These are phyloP conservation scores for Himalopsyche kuldschensis DNA, from an alignment of 2,888 invertebrate species.

Conservation along the genomic window DNA sequence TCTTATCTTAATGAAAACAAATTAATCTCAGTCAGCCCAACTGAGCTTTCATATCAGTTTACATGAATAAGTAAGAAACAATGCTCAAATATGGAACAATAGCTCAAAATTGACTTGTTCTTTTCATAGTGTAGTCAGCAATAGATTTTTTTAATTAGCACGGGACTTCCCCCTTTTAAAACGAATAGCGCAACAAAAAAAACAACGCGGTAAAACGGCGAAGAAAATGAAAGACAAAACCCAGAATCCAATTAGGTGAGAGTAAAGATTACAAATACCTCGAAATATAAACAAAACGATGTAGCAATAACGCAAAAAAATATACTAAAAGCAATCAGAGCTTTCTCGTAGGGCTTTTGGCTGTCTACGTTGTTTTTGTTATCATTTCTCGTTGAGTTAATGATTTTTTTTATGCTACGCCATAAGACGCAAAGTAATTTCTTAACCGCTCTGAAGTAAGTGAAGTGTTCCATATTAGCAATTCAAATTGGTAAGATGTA, in stretches of 20 bases:
- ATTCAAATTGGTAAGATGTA: not conserved
- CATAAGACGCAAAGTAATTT: not conserved
- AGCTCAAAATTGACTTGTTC: slow-evolving; percentile 4
- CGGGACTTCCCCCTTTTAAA: slow-evolving; percentile 16
- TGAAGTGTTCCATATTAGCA: not conserved
- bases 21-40: slow-evolving; percentile 18
- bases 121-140: slow-evolving; percentile 12
- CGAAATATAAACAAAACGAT: slow-evolving; percentile 10
- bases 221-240: slow-evolving; percentile 23
- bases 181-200: slow-evolving; percentile 1
- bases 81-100: slow-evolving; percentile 23
- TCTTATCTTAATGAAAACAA: slow-evolving; percentile 21
- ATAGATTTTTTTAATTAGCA: slow-evolving; percentile 36
- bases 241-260: slow-evolving; percentile 29
- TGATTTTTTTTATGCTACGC: not conserved
- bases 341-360: not conserved
- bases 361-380: not conserved
- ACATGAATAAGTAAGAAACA: slow-evolving; percentile 21
- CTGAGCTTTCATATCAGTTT: slow-evolving; percentile 20
- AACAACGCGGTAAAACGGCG: slow-evolving; percentile 1
- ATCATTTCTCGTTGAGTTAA: not conserved
- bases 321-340: slow-evolving; percentile 18
- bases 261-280: slow-evolving; percentile 22
- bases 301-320: slow-evolving; percentile 10
- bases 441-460: not conserved